phyloP scores from a whole-genome alignment of 2,888 invertebrate species.

The Sympetrum striolatum region DNA sequence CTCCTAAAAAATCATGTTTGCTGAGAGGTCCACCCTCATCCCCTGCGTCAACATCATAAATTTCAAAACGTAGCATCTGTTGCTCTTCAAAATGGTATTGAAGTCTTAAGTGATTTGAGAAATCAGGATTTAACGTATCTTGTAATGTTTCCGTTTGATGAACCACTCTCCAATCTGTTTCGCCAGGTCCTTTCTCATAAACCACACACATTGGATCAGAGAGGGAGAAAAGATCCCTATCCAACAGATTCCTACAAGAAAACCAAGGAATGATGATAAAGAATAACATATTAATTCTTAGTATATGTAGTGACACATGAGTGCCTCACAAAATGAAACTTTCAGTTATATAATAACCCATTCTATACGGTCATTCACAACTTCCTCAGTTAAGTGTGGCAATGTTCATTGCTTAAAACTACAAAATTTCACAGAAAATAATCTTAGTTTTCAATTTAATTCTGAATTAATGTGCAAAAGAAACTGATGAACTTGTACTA shows the following conservation, averaged over 20 bases:
- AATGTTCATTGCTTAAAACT: too few species aligned
- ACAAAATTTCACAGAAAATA: too few species aligned
- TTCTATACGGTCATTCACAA: too few species aligned
- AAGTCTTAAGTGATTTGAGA: conserved; percentile 61
- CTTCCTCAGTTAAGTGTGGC: too few species aligned
- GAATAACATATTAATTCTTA: too few species aligned
- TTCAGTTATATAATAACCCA: too few species aligned
- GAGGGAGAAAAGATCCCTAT: conserved; percentile 64
- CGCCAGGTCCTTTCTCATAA: conserved; percentile 56
- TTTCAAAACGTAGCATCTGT: conserved; percentile 63
- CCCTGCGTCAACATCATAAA: conserved; percentile 58
- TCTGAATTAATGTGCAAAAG: too few species aligned
- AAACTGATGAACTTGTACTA: too few species aligned
- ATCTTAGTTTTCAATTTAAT: too few species aligned
- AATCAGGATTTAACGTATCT: conserved; percentile 62
- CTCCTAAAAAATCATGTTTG: conserved; percentile 63
- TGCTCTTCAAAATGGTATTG: conserved; percentile 67
- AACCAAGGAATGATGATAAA: too few species aligned
- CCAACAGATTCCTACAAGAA: conserved; percentile 58
- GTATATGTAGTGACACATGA: too few species aligned
- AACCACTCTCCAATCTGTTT: conserved; percentile 57
- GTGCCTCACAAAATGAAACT: too few species aligned
- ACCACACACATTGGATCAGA: conserved; percentile 65
- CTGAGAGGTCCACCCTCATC: conserved; percentile 52
- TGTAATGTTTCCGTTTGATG: conserved; percentile 60